Conservation (phyloP, 2,113 vertebrate genomes). For the Cepphus grylle region DNA sequence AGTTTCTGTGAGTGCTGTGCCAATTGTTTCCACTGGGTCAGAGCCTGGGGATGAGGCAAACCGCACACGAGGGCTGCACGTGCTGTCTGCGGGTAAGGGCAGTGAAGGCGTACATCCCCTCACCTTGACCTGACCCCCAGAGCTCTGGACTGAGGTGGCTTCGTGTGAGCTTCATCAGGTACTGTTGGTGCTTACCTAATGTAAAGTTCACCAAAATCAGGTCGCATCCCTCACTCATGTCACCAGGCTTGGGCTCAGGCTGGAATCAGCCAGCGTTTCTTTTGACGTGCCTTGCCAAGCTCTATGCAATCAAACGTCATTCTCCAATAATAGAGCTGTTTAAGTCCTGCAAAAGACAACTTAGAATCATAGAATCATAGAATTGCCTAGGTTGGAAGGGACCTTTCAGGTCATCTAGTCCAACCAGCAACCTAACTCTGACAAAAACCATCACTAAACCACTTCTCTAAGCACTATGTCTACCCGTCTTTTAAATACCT, state of each 20-base stretch:
- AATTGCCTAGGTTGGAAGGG: too few species aligned
- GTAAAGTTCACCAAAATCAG: not conserved
- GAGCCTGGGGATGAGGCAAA: not conserved
- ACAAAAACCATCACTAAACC: too few species aligned
- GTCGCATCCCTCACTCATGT: not conserved
- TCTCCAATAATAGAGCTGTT: not conserved
- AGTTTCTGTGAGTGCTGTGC: not conserved
- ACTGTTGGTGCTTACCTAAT: not conserved
- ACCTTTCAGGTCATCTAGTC: too few species aligned
- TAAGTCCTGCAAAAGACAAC: not conserved
- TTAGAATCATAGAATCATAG: too few species aligned
- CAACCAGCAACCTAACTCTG: too few species aligned
- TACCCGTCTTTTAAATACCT: too few species aligned
- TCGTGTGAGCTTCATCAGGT: not conserved
- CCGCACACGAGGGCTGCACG: fast-evolving
- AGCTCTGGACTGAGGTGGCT: not conserved
- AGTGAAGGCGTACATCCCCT: not conserved
- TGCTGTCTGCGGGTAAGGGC: not conserved
- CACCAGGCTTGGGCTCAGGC: not conserved
- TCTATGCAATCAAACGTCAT: not conserved
- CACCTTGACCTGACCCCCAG: not conserved
- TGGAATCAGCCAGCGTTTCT: not conserved
- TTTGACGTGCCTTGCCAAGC: not conserved
- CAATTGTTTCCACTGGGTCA: not conserved
- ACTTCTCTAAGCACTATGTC: too few species aligned